Base-by-base conservation (phyloP, 2,797 vertebrate species). In the Mus caroli region DNA sequence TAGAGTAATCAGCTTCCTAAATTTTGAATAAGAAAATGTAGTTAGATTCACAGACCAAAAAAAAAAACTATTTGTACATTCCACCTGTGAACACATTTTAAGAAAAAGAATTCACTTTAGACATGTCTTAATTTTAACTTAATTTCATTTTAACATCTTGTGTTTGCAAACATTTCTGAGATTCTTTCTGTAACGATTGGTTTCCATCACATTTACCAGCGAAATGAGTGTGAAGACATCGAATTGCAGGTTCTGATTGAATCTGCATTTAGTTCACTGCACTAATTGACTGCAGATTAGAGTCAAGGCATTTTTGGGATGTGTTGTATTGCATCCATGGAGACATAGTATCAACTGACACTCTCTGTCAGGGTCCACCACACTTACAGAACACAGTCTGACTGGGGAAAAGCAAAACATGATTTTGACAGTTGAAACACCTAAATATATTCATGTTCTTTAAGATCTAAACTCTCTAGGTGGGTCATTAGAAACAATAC, bases 91-190 rank as follows among this genome's bases (percentile, higher is more conserved):
- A 82, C 7, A 86, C 4, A 43, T 14, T 56, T 75, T 34, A 1
- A 86, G 52, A 88, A 80, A 90, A 78, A 6, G 34, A 89, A 11
- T 78, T 86, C 56, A 64, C 34, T 91, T 92, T 71, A 78, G 60
- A 78, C n/a, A 83, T 88, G 87, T 73, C 95, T 69, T 67, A 75
- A 88, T 60, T 96, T 88, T 92, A 93, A 76, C 60, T 83, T 97
- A 85, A 90, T 92, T 96, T 95, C 91, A 93, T 77, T 88, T 52
- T 84, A 76, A 82, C 89, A 92, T 15, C 87, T 62, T 52, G 14
- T 90, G 88, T 96, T 97, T 96, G 93, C 88, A 97, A 97, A 97
- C 90, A 90, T 89, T 94, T 78, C 62, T 60, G n/a, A 92, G 82
- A 88, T 54, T 92, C 67, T 67, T 95, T 83, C 82, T n/a, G 3